These are phyloP conservation scores for Drosophila buzzatii DNA, from an alignment of 2,888 invertebrate genomes.

Conservation along the genomic window DNA sequence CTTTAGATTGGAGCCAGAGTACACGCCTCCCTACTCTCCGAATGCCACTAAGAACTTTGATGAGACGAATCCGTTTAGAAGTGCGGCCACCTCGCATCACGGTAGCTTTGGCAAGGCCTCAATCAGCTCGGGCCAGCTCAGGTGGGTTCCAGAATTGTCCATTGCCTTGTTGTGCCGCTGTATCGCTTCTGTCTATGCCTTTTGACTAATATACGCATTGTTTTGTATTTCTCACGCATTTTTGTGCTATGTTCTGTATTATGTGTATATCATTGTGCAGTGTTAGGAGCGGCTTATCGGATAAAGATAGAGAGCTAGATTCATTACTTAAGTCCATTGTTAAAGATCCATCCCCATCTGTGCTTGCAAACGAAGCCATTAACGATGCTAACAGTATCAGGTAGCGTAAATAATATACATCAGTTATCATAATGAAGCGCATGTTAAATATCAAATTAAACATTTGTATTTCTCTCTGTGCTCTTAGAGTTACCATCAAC, in stretches of 20 bases:
- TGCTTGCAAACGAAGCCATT: constrained; percentile 87
- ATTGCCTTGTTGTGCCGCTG: constrained; percentile 31
- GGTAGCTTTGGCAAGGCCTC: constrained; percentile 85
- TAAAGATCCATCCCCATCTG: constrained; percentile 88
- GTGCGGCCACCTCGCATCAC: constrained; percentile 82
- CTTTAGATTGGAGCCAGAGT: constrained; percentile 82
- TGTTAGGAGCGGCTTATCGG: constrained; percentile 86
- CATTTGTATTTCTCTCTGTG: constrained; percentile 1
- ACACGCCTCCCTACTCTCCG: constrained; percentile 77
- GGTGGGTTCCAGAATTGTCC: constrained; percentile 67
- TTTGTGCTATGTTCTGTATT: constrained; percentile 53
- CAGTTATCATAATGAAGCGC: not conserved
- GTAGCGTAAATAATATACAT: constrained; percentile 79
- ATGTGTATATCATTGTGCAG: constrained; percentile 75
- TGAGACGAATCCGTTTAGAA: constrained; percentile 84
- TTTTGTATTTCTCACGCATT: constrained; percentile 63
- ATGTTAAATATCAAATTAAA: not conserved
- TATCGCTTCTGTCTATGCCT: constrained; percentile 38
- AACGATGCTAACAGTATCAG: constrained; percentile 87
- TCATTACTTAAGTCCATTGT: constrained; percentile 91
- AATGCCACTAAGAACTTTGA: constrained; percentile 85
- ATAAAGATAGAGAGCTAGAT: constrained; percentile 89
- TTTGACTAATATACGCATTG: constrained; percentile 69
- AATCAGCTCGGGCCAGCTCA: constrained; percentile 84
- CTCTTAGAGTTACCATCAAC: constrained; percentile 84